Conservation (phyloP, 1,140 invertebrate genomes). For the Orius insidiosus region DNA sequence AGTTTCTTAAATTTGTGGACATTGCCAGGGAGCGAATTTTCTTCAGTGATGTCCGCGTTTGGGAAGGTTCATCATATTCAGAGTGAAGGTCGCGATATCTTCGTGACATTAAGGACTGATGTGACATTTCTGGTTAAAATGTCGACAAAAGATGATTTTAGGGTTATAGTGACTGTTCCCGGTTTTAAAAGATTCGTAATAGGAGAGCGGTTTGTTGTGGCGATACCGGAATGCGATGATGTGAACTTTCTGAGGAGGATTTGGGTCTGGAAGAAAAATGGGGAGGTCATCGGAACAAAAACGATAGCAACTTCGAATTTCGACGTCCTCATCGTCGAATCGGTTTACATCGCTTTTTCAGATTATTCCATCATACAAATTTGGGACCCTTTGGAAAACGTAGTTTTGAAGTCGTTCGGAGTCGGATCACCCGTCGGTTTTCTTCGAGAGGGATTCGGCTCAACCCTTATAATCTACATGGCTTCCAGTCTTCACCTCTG, state of each 20-base stretch:
- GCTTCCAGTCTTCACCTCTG: background rate
- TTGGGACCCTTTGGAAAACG: background rate
- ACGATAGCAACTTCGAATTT: background rate
- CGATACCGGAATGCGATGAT: background rate
- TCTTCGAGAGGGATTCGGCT: background rate
- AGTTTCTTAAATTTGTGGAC: background rate
- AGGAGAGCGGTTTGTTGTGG: background rate
- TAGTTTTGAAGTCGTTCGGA: background rate
- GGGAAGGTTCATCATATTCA: too few species aligned
- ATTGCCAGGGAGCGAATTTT: background rate
- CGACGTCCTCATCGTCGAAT: background rate
- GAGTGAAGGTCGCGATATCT: too few species aligned
- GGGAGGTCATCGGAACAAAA: background rate
- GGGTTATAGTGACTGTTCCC: background rate
- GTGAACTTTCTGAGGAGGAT: background rate
- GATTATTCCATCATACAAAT: background rate
- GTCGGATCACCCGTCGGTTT: background rate
- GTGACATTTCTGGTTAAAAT: too few species aligned
- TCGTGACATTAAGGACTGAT: too few species aligned
- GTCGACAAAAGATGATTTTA: too few species aligned
- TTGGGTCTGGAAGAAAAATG: slow-evolving; percentile 1
- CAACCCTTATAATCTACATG: background rate
- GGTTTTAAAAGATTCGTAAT: background rate
- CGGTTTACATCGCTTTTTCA: background rate
- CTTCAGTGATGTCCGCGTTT: too few species aligned